phyloP scores from a whole-genome alignment of 2,888 invertebrate species.

The Leptura quadrifasciata region DNA sequence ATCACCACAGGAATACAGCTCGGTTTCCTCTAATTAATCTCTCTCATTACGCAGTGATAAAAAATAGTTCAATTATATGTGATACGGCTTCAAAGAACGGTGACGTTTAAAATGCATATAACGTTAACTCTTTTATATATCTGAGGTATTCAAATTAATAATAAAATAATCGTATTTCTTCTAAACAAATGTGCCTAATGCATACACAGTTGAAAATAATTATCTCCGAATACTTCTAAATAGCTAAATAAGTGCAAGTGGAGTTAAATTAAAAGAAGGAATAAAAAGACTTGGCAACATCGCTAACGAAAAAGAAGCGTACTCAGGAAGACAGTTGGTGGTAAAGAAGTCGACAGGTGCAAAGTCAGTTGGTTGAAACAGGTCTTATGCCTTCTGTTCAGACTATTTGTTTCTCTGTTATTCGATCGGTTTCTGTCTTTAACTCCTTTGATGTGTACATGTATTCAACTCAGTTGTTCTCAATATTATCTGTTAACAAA shows the following conservation, averaged over 20 bases:
- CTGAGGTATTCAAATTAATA: no score
- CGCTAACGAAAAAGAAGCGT: constrained; percentile 38
- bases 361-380: constrained; percentile 63
- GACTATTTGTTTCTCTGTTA: constrained; percentile 42
- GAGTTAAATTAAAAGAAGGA: background rate
- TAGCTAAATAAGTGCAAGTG: background rate
- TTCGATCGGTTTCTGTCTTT: constrained; percentile 43
- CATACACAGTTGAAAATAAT: background rate
- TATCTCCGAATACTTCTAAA: background rate
- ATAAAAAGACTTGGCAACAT: constrained; percentile 49
- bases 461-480: constrained; percentile 24
- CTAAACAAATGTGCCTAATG: no score
- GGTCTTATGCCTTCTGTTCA: constrained; percentile 61
- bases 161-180: no score
- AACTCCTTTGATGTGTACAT: constrained; percentile 30
- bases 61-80: no score
- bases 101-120: no score
- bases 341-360: constrained; percentile 62
- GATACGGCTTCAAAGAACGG: no score
- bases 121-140: no score
- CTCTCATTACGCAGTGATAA: no score
- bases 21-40: no score
- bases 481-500: constrained; percentile 34
- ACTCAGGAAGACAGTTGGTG: constrained; percentile 62
- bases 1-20: no score